Evolutionary conservation across 2,888 invertebrate genomes (phyloP).

Genomic region (Eremobia ochroleuca): DNA sequence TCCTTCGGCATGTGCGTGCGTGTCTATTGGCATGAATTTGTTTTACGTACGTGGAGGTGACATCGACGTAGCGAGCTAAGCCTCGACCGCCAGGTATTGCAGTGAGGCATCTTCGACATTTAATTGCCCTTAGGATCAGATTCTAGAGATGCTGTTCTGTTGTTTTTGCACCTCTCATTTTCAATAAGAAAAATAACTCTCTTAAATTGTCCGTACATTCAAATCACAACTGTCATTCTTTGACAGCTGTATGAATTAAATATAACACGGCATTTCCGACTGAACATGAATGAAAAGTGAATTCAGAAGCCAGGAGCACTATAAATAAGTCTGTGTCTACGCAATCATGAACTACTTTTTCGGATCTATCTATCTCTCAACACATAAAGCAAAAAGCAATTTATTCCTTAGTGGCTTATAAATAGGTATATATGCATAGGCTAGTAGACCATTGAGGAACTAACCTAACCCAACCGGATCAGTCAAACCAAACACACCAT

Average conservation of each 20-base stretch:
- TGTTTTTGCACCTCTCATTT: background rate
- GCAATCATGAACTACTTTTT: background rate
- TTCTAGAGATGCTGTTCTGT: background rate
- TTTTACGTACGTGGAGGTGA: background rate
- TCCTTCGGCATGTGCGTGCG: background rate
- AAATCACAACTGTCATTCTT: no score
- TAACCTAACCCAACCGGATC: conserved; percentile 32
- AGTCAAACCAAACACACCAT: conserved; percentile 14
- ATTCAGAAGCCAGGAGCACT: background rate
- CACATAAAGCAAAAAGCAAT: background rate
- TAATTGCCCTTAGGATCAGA: background rate
- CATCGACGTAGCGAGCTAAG: background rate
- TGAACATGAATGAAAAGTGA: background rate
- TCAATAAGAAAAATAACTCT: background rate
- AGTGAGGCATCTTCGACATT: background rate
- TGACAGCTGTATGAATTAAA: no score
- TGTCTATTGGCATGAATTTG: background rate
- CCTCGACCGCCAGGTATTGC: background rate
- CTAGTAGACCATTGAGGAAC: background rate
- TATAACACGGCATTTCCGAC: background rate
- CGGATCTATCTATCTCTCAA: background rate
- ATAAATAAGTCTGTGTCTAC: background rate
- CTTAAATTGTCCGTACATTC: background rate
- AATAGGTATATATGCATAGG: background rate
- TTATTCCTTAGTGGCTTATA: no score